Conservation (phyloP, 2,113 vertebrate genomes). For the Apaloderma vittatum region DNA sequence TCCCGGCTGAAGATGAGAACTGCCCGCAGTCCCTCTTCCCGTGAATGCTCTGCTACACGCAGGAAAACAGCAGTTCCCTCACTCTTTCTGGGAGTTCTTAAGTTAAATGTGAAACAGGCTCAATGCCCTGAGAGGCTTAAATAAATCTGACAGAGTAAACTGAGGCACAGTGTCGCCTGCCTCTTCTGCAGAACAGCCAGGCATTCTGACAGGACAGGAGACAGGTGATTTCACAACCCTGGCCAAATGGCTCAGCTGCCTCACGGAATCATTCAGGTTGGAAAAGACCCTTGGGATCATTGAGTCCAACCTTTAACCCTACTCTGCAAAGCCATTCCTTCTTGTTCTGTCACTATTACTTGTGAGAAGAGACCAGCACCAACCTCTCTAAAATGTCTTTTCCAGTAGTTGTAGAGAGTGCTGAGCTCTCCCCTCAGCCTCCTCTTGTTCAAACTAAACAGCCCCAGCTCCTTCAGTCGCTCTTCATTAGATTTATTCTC, state of each 20-base stretch:
- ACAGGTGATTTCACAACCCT: neutral
- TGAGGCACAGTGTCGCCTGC: neutral
- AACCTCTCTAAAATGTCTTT: no score
- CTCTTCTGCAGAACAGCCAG: neutral
- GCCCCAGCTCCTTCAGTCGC: no score
- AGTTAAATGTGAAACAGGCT: neutral
- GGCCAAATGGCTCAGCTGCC: neutral
- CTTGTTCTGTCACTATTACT: no score
- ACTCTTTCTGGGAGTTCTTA: neutral
- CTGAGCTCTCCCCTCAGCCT: no score
- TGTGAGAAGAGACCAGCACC: no score
- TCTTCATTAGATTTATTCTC: no score
- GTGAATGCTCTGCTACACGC: neutral
- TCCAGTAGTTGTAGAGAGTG: no score
- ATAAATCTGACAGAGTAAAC: neutral
- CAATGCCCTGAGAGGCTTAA: neutral
- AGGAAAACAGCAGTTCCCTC: neutral
- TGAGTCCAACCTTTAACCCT: no score
- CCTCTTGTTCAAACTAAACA: no score
- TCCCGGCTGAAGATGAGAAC: fast-evolving
- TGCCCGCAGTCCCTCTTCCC: neutral
- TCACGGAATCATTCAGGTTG: neutral
- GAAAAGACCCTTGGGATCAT: no score
- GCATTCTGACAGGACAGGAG: neutral
- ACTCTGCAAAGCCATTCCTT: no score